A percentile compares a stretch with the other conserved stretches of the same genome.
phyloP scores from a whole-genome alignment of 2,113 vertebrate species.

The Pollimyrus isidori region DNA sequence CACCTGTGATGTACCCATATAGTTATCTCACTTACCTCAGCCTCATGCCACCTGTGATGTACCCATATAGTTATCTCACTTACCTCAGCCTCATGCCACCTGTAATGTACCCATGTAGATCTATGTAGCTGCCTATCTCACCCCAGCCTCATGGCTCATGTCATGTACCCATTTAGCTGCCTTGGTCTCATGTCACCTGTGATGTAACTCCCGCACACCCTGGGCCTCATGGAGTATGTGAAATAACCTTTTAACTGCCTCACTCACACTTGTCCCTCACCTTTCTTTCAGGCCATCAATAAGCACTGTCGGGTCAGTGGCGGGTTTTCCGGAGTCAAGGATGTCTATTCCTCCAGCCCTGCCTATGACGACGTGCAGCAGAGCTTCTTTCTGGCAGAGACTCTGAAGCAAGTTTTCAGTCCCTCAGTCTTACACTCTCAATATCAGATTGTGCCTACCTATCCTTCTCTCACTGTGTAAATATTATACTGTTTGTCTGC shows the following conservation, averaged over 20 bases:
- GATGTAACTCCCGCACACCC: background rate
- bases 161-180: too few species aligned
- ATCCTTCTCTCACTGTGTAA: background rate
- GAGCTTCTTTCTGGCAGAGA: slow-evolving; percentile 98
- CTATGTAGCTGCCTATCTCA: too few species aligned
- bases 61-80: too few species aligned
- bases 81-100: too few species aligned
- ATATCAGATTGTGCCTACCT: background rate
- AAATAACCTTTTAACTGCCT: background rate
- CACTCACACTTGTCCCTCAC: background rate
- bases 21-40: too few species aligned
- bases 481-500: background rate
- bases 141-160: too few species aligned
- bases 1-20: too few species aligned
- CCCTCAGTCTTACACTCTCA: background rate
- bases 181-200: background rate
- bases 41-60: too few species aligned
- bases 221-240: background rate
- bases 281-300: slow-evolving; percentile 78
- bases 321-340: slow-evolving; percentile 94
- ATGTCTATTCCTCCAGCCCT: slow-evolving; percentile 89
- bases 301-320: slow-evolving; percentile 91
- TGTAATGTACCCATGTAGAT: too few species aligned
- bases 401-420: slow-evolving; percentile 79
- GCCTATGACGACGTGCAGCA: slow-evolving; percentile 95